These are phyloP conservation scores for Lepidochitona cinerea DNA, from an alignment of 2,888 invertebrate species.

Conservation along the genomic window DNA sequence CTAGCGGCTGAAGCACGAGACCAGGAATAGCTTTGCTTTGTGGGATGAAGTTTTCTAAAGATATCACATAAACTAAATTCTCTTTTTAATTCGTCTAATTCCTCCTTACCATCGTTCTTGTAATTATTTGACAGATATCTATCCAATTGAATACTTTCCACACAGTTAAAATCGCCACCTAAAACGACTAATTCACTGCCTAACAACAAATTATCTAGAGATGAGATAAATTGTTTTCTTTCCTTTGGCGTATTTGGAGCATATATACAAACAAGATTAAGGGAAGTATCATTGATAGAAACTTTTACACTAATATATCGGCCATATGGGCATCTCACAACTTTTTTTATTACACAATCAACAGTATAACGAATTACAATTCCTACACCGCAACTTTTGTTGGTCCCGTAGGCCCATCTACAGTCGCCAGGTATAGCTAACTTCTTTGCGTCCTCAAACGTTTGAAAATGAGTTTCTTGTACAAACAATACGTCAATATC, in stretches of 20 bases:
- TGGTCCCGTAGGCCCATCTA: background rate
- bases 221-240: background rate
- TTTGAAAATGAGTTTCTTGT: background rate
- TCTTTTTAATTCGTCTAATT: slow-evolving; percentile 12
- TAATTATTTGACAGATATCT: slow-evolving; percentile 16
- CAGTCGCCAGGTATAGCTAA: background rate
- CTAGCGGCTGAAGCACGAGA: background rate
- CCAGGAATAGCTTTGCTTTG: background rate
- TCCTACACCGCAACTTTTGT: background rate
- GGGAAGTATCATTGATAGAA: background rate
- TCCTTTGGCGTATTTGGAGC: background rate
- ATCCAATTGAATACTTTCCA: slow-evolving; percentile 15
- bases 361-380: background rate
- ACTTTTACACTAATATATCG: background rate
- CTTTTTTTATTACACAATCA: background rate
- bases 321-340: background rate
- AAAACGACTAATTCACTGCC: slow-evolving; percentile 10
- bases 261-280: background rate
- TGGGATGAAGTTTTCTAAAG: slow-evolving; percentile 17
- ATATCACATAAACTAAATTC: slow-evolving; percentile 18
- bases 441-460: background rate
- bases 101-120: slow-evolving; percentile 6
- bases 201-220: background rate
- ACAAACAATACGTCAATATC: background rate
- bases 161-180: slow-evolving; percentile 26